Percentiles rank a stretch among this genome's conserved stretches.
phyloP scores from a whole-genome alignment of 2,888 invertebrate species.

The Hesperia comma region DNA sequence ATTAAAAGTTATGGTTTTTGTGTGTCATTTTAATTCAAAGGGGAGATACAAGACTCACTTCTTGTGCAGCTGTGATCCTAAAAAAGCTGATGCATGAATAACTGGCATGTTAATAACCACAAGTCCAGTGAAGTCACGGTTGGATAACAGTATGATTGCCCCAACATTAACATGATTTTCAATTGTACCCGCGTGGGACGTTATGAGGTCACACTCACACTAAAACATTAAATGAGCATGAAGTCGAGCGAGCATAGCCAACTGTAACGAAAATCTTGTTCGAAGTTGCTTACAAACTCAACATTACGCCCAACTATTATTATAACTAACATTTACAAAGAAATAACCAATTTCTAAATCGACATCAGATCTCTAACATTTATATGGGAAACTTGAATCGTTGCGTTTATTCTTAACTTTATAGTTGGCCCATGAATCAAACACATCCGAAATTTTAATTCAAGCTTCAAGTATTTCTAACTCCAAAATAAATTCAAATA shows the following conservation, averaged over 20 bases:
- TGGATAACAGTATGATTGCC: constrained; percentile 5
- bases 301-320: background rate
- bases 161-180: constrained; percentile 7
- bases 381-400: too few relatives aligned
- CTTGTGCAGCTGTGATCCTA: background rate
- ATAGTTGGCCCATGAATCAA: too few relatives aligned
- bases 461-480: too few relatives aligned
- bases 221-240: background rate
- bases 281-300: background rate
- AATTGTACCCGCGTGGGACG: constrained; percentile 7
- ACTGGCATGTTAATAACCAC: background rate
- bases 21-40: too few relatives aligned
- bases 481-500: too few relatives aligned
- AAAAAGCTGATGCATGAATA: background rate
- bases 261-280: background rate
- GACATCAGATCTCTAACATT: too few relatives aligned
- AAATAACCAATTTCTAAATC: too few relatives aligned
- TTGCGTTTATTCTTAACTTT: too few relatives aligned
- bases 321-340: too few relatives aligned
- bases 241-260: background rate
- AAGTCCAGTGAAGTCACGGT: constrained; percentile 5
- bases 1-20: too few relatives aligned
- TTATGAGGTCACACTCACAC: constrained; percentile 2
- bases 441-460: too few relatives aligned
- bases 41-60: too few relatives aligned